phyloP scores from a whole-genome alignment of 1,140 invertebrate species.

The Drosophila santomea region DNA sequence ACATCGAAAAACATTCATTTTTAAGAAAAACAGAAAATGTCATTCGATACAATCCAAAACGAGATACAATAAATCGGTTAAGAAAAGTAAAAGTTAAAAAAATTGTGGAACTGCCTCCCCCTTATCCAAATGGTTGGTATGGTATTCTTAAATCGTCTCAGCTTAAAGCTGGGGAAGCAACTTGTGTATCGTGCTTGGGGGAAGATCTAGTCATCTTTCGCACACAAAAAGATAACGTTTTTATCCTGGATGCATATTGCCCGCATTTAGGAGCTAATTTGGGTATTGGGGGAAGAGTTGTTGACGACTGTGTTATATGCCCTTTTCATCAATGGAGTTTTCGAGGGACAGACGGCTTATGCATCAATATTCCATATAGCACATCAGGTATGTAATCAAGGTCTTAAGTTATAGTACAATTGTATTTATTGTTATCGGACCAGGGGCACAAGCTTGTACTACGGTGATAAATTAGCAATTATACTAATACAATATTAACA shows the following conservation, averaged over 20 bases:
- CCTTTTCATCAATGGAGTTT: slow-evolving; percentile 96
- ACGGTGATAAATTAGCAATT: too few species aligned
- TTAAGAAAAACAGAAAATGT: slow-evolving; percentile 1
- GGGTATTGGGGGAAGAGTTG: slow-evolving; percentile 90
- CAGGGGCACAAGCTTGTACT: too few species aligned
- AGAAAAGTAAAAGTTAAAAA: slow-evolving; percentile 79
- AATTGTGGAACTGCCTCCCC: slow-evolving; percentile 88
- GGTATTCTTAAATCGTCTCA: slow-evolving; percentile 89
- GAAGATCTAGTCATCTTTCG: slow-evolving; percentile 92
- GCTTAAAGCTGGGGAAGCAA: slow-evolving; percentile 87
- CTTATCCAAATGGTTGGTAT: slow-evolving; percentile 97
- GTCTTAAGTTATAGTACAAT: too few species aligned
- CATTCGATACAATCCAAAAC: slow-evolving; percentile 18
- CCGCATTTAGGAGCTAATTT: slow-evolving; percentile 95
- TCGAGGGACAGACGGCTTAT: slow-evolving; percentile 89
- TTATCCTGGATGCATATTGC: slow-evolving; percentile 93
- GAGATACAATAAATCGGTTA: slow-evolving; percentile 59
- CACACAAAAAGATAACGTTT: slow-evolving; percentile 87
- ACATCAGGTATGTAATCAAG: slow-evolving; percentile 37
- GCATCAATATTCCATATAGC: slow-evolving; percentile 89
- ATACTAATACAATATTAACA: too few species aligned
- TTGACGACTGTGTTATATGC: slow-evolving; percentile 92
- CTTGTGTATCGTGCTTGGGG: slow-evolving; percentile 89
- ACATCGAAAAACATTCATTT: not conserved
- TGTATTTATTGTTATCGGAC: too few species aligned